Base-by-base conservation (phyloP, 2,888 invertebrate genomes). In the Scotopteryx bipunctaria region DNA sequence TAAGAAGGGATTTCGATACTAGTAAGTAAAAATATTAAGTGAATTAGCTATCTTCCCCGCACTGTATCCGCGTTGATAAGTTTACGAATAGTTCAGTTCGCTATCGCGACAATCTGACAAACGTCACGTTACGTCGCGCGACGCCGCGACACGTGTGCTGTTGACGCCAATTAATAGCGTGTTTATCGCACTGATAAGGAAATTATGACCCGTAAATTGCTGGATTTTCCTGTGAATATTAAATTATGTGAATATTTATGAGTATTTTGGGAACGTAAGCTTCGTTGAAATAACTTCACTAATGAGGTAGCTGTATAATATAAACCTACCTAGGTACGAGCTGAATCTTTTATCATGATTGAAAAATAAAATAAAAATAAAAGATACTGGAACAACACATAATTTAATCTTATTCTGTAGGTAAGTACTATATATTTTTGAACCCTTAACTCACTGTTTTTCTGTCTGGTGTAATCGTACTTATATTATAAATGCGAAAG, bases 1-100 rank as follows among this genome's bases (percentile, higher is more conserved):
- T n/a, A n/a, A n/a, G n/a, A n/a, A n/a, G n/a, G n/a, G n/a, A n/a
- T n/a, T n/a, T n/a, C n/a, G n/a, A n/a, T n/a, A n/a, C n/a, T n/a
- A n/a, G n/a, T n/a, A n/a, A n/a, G n/a, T n/a, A n/a, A n/a, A n/a
- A n/a, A 13, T 17, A 2, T 17, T 16, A 6, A 33, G 4, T 35
- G 5, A 38, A 9, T 33, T 14, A 14, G 43, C 43, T 16, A 9
- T 44, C 9, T 37, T 29, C 9, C n/a, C 4, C 4, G 1, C 33
- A 23, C 35, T 29, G 32, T 43, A 8, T 0, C 27, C 17, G 62
- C 55, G 62, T 60, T 60, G 58, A 62, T 61, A 61, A 58, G 43
- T 63, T 57, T 47, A 58, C 57, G 56, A 57, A 60, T 60, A 60
- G 62, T 62, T 57, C 9, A 14, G 48, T 38, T 41, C 44, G 44